These are phyloP conservation scores for Epinephelus lanceolatus DNA, from an alignment of 2,113 vertebrate species.

Conservation along the genomic window DNA sequence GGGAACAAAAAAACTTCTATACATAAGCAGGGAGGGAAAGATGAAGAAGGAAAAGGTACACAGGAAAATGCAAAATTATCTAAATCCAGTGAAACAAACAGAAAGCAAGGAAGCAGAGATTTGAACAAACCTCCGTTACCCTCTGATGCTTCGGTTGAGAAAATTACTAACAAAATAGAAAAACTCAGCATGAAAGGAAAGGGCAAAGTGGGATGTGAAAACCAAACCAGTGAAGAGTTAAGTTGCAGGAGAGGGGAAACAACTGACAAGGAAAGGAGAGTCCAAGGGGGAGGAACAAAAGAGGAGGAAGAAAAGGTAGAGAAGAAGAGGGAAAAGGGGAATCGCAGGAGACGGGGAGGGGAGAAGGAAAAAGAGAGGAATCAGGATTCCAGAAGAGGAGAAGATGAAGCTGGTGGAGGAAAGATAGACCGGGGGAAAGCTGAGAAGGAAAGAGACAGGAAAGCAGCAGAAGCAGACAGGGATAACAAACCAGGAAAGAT, in stretches of 20 bases:
- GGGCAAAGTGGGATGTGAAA: conserved; percentile 26
- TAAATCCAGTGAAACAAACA: conserved; percentile 49
- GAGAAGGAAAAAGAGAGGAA: conserved; percentile 70
- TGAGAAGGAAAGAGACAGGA: conserved; percentile 45
- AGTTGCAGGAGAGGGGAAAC: conserved; percentile 62
- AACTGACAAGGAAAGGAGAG: conserved; percentile 65
- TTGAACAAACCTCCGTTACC: conserved; percentile 31
- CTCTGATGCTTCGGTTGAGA: conserved; percentile 66
- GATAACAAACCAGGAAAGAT: conserved; percentile 73
- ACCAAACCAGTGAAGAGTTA: conserved; percentile 44
- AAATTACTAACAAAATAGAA: conserved; percentile 82
- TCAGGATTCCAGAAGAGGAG: conserved; percentile 66
- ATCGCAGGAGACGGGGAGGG: conserved; percentile 63
- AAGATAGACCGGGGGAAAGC: conserved; percentile 58
- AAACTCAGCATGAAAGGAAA: conserved; percentile 84
- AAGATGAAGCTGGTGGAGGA: conserved; percentile 55
- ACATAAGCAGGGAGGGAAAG: conserved; percentile 51
- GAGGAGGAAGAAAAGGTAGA: conserved; percentile 61
- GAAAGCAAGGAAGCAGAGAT: conserved; percentile 52
- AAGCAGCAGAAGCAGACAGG: conserved; percentile 60
- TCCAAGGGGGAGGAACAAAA: conserved; percentile 72
- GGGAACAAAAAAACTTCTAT: conserved; percentile 23
- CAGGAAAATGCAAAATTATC: conserved; percentile 51
- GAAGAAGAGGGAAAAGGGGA: conserved; percentile 74
- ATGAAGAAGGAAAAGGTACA: conserved; percentile 52